phyloP scores from a whole-genome alignment of 2,888 invertebrate species.

The Diaperis boleti region DNA sequence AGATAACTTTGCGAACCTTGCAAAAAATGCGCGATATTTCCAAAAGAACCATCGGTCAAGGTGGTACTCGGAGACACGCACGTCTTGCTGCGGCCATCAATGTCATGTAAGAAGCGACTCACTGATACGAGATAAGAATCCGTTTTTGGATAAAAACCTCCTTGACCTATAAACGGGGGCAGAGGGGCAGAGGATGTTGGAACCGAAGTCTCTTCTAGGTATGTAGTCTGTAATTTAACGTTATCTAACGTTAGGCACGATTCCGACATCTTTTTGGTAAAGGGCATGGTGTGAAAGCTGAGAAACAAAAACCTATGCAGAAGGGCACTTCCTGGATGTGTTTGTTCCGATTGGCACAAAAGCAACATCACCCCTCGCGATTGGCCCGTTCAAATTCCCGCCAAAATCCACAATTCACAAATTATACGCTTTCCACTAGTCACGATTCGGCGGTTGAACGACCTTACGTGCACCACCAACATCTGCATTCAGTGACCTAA shows the following conservation, averaged over 20 bases:
- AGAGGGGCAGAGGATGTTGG: slow-evolving; percentile 18
- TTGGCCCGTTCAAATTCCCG: background rate
- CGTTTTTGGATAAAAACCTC: slow-evolving; percentile 30
- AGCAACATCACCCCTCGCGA: background rate
- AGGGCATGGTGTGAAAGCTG: too few relatives aligned
- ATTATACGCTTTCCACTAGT: background rate
- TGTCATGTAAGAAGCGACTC: slow-evolving; percentile 13
- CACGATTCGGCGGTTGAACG: background rate
- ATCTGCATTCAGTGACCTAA: background rate
- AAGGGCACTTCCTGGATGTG: too few relatives aligned
- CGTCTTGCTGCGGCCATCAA: background rate
- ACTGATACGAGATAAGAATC: slow-evolving; percentile 29
- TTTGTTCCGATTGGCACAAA: background rate
- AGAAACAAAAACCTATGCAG: too few relatives aligned
- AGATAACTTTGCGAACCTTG: slow-evolving; percentile 19
- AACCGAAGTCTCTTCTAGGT: background rate
- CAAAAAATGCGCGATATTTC: slow-evolving; percentile 26
- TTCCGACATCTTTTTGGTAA: too few relatives aligned
- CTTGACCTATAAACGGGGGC: slow-evolving; percentile 31
- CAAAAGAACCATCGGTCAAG: slow-evolving; percentile 17
- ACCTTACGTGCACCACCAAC: background rate
- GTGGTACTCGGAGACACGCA: background rate
- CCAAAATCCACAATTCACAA: background rate
- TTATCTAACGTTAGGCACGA: too few relatives aligned
- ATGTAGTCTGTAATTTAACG: too few relatives aligned